Conservation (phyloP, 1,140 invertebrate genomes). For the Onthophagus taurus region DNA sequence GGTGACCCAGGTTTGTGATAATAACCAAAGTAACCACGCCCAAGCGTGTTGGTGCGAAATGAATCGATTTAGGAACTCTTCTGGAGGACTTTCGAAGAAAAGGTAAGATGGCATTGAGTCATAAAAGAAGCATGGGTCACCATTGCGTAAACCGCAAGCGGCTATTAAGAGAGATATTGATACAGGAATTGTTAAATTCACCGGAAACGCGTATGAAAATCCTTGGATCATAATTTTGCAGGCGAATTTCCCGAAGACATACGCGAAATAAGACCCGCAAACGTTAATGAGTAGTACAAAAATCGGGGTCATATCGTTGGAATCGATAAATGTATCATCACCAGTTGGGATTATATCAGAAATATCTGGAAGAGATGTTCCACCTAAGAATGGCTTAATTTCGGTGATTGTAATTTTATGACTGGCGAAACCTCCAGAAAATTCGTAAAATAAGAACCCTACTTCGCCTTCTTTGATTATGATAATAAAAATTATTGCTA, state of each 20-base stretch:
- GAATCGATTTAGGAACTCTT: conserved; percentile 74
- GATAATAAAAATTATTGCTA: conserved; percentile 61
- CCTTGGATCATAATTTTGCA: conserved; percentile 95
- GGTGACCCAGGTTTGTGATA: conserved; percentile 92
- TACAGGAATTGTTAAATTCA: conserved; percentile 84
- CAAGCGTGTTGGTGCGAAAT: conserved; percentile 81
- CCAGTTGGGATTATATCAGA: conserved; percentile 60
- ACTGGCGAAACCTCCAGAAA: conserved; percentile 62
- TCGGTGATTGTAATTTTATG: conserved; percentile 73
- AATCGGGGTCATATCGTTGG: conserved; percentile 60
- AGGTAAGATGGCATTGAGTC: conserved; percentile 77
- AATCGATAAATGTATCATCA: conserved; percentile 58
- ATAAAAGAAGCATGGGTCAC: conserved; percentile 81
- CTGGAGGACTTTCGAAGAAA: conserved; percentile 79
- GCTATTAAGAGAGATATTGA: conserved; percentile 81
- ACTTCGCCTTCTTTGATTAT: conserved; percentile 67
- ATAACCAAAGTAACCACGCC: conserved; percentile 88
- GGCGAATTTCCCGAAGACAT: conserved; percentile 89
- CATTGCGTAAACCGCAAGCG: conserved; percentile 75
- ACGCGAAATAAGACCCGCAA: conserved; percentile 74
- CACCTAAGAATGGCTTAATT: conserved; percentile 45
- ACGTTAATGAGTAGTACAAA: conserved; percentile 78
- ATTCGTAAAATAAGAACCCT: conserved; percentile 65
- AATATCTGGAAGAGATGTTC: conserved; percentile 58
- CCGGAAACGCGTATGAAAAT: conserved; percentile 92